These are phyloP conservation scores for Collichthys lucidus DNA, from an alignment of 2,113 vertebrate species.

Conservation along the genomic window DNA sequence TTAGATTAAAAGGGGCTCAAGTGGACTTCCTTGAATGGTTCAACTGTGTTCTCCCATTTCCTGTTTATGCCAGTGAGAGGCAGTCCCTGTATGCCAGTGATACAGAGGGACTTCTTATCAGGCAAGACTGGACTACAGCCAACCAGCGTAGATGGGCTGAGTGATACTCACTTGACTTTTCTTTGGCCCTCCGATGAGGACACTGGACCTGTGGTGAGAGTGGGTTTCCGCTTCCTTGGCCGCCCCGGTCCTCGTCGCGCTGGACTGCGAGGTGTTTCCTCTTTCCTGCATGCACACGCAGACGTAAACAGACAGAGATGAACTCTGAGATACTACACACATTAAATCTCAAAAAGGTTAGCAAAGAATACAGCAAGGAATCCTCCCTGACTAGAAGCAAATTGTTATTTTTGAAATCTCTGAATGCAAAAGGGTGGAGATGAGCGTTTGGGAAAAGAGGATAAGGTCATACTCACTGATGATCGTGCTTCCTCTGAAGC, in stretches of 20 bases:
- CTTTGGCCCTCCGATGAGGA: conserved; percentile 83
- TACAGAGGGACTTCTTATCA: conserved; percentile 58
- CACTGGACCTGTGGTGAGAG: conserved; percentile 74
- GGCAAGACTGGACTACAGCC: conserved; percentile 40
- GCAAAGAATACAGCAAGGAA: conserved; percentile 5
- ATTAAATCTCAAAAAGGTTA: conserved; percentile 3
- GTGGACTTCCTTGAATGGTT: conserved; percentile 63
- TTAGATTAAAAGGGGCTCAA: conserved; percentile 57
- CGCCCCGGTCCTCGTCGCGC: conserved; percentile 92
- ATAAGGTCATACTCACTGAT: conserved; percentile 83
- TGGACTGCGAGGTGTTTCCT: conserved; percentile 93
- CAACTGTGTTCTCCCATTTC: conserved; percentile 68
- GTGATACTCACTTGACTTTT: conserved; percentile 91
- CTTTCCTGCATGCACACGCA: conserved; percentile 85
- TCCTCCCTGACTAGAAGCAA: background rate
- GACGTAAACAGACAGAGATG: conserved; percentile 35
- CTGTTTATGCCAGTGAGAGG: conserved; percentile 74
- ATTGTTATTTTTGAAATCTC: background rate
- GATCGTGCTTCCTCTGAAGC: conserved; percentile 91
- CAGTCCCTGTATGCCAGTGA: conserved; percentile 42
- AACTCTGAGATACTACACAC: conserved; percentile 5
- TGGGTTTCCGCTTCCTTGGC: conserved; percentile 91
- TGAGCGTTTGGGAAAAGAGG: background rate
- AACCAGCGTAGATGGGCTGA: conserved; percentile 35
- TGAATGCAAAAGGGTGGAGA: background rate